Percentiles rank a stretch among this genome's conserved stretches.
Conservation (phyloP, 2,888 invertebrate species). For the Troides aeacus region DNA sequence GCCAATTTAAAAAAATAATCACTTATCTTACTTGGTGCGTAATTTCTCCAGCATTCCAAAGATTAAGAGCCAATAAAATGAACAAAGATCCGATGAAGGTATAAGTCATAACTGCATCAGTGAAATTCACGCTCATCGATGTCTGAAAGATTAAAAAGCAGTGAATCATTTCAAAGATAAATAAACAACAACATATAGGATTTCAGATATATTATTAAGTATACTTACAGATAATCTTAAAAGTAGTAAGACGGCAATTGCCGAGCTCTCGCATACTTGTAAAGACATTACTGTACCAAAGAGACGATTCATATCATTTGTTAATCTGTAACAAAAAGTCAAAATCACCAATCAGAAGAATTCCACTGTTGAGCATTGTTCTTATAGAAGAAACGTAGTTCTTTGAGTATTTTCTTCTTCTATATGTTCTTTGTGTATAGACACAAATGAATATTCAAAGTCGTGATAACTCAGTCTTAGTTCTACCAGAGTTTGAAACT, state of each 20-base stretch:
- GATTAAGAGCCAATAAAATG: constrained; percentile 59
- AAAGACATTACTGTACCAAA: constrained; percentile 74
- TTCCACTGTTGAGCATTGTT: too few relatives aligned
- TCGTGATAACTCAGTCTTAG: too few relatives aligned
- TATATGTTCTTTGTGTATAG: too few relatives aligned
- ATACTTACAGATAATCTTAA: constrained; percentile 65
- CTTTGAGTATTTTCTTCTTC: too few relatives aligned
- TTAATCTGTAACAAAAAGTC: constrained; percentile 47
- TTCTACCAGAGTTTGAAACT: too few relatives aligned
- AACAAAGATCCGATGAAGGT: constrained; percentile 68
- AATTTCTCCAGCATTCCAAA: constrained; percentile 72
- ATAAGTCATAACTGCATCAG: constrained; percentile 71
- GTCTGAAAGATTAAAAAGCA: constrained; percentile 47
- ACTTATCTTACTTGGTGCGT: constrained; percentile 57
- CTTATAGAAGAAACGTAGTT: too few relatives aligned
- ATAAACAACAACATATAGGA: background rate
- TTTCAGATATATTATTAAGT: too few relatives aligned
- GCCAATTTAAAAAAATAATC: too few relatives aligned
- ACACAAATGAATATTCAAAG: too few relatives aligned
- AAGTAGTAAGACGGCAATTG: constrained; percentile 67
- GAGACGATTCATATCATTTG: constrained; percentile 64
- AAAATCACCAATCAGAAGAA: too few relatives aligned
- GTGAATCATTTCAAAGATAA: constrained; percentile 16
- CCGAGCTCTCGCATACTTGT: constrained; percentile 71
- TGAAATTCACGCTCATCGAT: constrained; percentile 60